A percentile compares a stretch with the other conserved stretches of the same genome.
Evolutionary conservation across 2,888 invertebrate genomes (phyloP).

Genomic region (Drosophila longiperda): DNA sequence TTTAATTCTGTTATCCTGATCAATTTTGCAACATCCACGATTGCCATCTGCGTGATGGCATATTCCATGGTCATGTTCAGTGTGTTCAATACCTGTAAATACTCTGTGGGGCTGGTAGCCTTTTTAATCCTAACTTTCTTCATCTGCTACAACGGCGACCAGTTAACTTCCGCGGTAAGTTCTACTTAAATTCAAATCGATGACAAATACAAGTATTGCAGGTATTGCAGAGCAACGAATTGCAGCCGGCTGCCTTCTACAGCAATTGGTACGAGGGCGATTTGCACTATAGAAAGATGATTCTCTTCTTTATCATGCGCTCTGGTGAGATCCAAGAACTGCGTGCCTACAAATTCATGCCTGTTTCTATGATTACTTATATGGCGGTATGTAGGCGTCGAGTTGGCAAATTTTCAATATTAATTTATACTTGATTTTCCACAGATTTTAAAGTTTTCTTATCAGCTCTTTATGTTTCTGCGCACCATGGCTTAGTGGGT

Average conservation of each 20-base stretch:
- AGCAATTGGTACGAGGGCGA: constrained; percentile 83
- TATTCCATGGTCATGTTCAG: constrained; percentile 75
- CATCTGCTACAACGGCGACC: constrained; percentile 77
- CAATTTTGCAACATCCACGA: constrained; percentile 74
- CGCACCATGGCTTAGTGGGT: constrained; percentile 39
- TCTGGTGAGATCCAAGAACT: constrained; percentile 63
- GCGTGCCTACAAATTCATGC: constrained; percentile 71
- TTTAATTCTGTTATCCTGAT: constrained; percentile 74
- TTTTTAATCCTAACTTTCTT: constrained; percentile 73
- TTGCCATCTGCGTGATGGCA: constrained; percentile 81
- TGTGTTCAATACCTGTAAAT: constrained; percentile 58
- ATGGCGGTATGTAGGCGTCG: constrained; percentile 70
- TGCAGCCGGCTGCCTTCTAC: constrained; percentile 76
- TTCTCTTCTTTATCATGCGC: constrained; percentile 77
- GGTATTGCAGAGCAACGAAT: constrained; percentile 61
- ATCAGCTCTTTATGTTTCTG: constrained; percentile 76
- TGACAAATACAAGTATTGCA: not conserved
- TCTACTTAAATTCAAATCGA: not conserved
- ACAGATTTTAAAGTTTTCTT: constrained; percentile 76
- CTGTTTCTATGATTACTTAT: constrained; percentile 78
- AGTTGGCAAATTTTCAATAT: not conserved
- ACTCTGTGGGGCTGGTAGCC: constrained; percentile 67
- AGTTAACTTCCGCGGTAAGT: constrained; percentile 73
- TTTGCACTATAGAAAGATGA: constrained; percentile 71
- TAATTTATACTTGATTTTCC: not conserved